Percentiles rank a stretch among this genome's conserved stretches.
Conservation (phyloP, 2,888 invertebrate genomes). For the Ellobium chinense region DNA sequence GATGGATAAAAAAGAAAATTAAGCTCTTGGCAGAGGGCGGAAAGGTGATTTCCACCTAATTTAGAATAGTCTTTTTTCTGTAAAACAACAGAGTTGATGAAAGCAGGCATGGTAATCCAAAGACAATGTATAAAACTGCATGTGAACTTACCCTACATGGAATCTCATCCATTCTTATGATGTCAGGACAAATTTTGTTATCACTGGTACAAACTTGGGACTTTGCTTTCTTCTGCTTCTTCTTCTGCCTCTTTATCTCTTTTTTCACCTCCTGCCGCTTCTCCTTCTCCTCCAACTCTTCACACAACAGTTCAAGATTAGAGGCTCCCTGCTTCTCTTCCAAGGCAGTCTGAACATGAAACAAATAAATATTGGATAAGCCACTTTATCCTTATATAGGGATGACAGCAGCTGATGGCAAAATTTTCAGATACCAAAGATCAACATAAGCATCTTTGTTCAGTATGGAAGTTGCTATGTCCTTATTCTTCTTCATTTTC, state of each 20-base stretch:
- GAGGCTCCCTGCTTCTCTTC: constrained; percentile 93
- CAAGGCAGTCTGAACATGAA: constrained; percentile 86
- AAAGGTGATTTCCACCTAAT: too few species aligned
- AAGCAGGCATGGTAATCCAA: background rate
- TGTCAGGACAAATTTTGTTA: constrained; percentile 53
- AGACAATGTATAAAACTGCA: background rate
- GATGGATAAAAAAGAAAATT: too few species aligned
- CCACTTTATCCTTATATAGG: too few species aligned
- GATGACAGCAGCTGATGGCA: too few species aligned
- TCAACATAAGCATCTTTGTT: too few species aligned
- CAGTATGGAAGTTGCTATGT: too few species aligned
- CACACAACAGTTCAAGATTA: constrained; percentile 91
- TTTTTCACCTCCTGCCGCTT: constrained; percentile 90
- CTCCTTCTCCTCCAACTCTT: constrained; percentile 93
- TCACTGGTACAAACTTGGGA: constrained; percentile 53
- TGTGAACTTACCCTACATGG: constrained; percentile 52
- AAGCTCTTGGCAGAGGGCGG: too few species aligned
- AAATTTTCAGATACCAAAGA: too few species aligned
- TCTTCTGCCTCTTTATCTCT: constrained; percentile 91
- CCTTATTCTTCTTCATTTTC: too few species aligned
- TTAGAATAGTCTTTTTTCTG: background rate
- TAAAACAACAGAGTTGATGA: background rate
- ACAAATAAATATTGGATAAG: too few species aligned
- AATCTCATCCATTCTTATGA: constrained; percentile 43
- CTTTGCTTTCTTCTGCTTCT: constrained; percentile 74